phyloP scores from a whole-genome alignment of 2,888 invertebrate genomes.

The Macaria liturata region DNA sequence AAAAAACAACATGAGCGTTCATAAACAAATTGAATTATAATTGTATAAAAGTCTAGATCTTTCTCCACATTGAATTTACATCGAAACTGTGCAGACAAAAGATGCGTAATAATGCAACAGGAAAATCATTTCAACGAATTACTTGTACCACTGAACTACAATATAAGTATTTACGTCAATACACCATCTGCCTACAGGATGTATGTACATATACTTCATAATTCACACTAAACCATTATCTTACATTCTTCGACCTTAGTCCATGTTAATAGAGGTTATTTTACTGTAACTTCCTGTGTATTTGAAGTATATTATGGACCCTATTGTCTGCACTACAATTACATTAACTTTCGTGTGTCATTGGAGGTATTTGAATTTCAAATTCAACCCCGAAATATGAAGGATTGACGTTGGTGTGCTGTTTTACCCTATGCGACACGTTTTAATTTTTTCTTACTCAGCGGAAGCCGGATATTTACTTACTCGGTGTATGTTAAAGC shows the following conservation, averaged over 20 bases:
- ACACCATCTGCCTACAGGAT: constrained; percentile 22
- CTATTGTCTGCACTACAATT: constrained; percentile 54
- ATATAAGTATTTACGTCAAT: constrained; percentile 33
- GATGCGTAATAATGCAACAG: constrained; percentile 31
- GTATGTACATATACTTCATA: neutral
- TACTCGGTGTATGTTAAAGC: no score
- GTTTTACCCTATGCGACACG: constrained; percentile 21
- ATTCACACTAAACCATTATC: no score
- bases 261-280: no score
- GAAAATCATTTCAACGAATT: constrained; percentile 42
- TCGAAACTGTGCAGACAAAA: no score
- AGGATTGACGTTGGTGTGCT: constrained; percentile 42
- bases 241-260: no score
- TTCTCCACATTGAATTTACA: no score
- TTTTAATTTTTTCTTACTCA: neutral
- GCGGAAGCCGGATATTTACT: no score
- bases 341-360: constrained; percentile 67
- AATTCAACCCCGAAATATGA: constrained; percentile 55
- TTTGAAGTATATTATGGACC: constrained; percentile 18
- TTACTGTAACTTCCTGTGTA: no score
- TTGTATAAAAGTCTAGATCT: no score
- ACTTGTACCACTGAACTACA: constrained; percentile 13
- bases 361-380: constrained; percentile 66
- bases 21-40: no score
- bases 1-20: no score